Evolutionary conservation across 2,888 invertebrate genomes (phyloP), one percentile per base, ranked within the genome.

Genomic region (Trichacis sp.): DNA sequence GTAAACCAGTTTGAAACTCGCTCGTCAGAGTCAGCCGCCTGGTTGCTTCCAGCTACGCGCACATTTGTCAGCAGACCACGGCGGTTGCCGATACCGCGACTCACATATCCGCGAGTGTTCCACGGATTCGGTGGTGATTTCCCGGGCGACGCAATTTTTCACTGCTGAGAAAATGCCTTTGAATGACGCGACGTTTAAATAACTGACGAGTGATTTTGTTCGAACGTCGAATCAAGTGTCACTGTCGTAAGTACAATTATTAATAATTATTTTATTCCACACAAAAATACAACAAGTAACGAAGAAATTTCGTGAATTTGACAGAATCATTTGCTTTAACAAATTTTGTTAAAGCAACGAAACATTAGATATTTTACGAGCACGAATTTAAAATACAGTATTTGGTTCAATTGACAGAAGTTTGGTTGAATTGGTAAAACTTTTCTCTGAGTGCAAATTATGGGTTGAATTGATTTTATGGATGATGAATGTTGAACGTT

Each of bases 41-140:
- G 77, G 78, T 73, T 69, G 75, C 75, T 75, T 68, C 73, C 75
- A 76, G 70, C 72, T 69, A 74, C 68, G 58, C 75, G 72, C 80
- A 77, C 76, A 19, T 43, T 77, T 69, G 70, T 67, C 57, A 64
- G 45, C 61, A 46, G 56, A 57, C 52, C 54, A 46, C 45, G 9
- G 15, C 43, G 38, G 30, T 29, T 48, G 18, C 12, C 19, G 17
- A 14, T 42, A 45, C 42, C 18, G 42, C 15, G 9, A 9, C 18
- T 42, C 6, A 2, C 4, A 15, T 17, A 12, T 42, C 24, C 18
- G 19, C 47, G 19, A 29, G 29, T 29, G 12, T 29, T 12, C 5
- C 6, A 46, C 6, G 29, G 24, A 9, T 46, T 15, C 18, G 42
- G 15, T n/a, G 9, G 33, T 33, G 8, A 11, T 33, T 33, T 33